A percentile compares a stretch with the other conserved stretches of the same genome.
phyloP scores from a whole-genome alignment of 1,140 invertebrate species.

The Cydia pomonella region DNA sequence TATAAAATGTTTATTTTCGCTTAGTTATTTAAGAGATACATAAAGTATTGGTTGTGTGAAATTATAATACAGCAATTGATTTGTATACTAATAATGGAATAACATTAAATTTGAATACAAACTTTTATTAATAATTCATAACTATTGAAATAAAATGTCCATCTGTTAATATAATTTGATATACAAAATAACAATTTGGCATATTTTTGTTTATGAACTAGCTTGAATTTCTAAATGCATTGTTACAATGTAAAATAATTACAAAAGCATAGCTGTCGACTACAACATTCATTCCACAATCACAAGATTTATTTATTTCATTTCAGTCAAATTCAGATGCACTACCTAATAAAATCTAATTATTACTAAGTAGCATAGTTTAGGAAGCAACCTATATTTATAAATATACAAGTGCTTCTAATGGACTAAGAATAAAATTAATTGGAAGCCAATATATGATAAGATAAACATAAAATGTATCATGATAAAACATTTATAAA shows the following conservation, averaged over 20 bases:
- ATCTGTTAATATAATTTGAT: slow-evolving; percentile 55
- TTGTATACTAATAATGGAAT: slow-evolving; percentile 40
- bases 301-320: slow-evolving; percentile 66
- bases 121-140: slow-evolving; percentile 43
- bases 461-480: slow-evolving; percentile 27
- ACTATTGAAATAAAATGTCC: slow-evolving; percentile 42
- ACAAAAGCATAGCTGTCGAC: slow-evolving; percentile 63
- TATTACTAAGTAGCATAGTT: slow-evolving; percentile 66
- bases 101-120: slow-evolving; percentile 41
- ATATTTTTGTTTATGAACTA: slow-evolving; percentile 73
- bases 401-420: slow-evolving; percentile 57
- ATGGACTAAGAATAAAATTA: slow-evolving; percentile 52
- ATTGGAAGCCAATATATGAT: slow-evolving; percentile 62
- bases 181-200: slow-evolving; percentile 77
- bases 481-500: slow-evolving; percentile 50
- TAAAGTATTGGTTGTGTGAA: slow-evolving; percentile 66
- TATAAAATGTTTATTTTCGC: slow-evolving; percentile 79
- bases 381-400: slow-evolving; percentile 70
- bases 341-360: slow-evolving; percentile 62
- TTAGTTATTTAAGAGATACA: slow-evolving; percentile 77
- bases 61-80: slow-evolving; percentile 31
- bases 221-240: slow-evolving; percentile 74
- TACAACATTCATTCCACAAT: slow-evolving; percentile 74
- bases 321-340: slow-evolving; percentile 70
- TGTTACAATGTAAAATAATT: slow-evolving; percentile 66